A percentile compares a stretch with the other conserved stretches of the same genome.
These are phyloP conservation scores for Coptotermes formosanus DNA, from an alignment of 1,140 invertebrate species.

Conservation along the genomic window DNA sequence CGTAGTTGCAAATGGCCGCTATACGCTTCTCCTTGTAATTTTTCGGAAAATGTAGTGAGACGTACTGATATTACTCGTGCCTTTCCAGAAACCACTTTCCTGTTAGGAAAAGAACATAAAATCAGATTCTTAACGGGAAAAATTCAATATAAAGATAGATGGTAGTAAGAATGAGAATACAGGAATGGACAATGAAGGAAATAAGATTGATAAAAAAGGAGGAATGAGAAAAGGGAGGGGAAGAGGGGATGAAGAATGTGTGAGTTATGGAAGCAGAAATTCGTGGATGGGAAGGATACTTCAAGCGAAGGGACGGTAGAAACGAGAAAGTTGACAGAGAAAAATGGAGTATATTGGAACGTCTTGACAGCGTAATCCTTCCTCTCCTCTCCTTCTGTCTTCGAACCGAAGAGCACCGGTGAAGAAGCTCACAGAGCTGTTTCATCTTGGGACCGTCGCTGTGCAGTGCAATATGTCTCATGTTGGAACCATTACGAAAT, in stretches of 20 bases:
- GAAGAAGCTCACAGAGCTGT: too few species aligned
- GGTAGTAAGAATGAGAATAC: neutral
- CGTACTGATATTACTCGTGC: too few species aligned
- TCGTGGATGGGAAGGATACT: neutral
- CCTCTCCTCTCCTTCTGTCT: neutral
- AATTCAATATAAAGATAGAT: neutral
- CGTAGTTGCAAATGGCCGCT: too few species aligned
- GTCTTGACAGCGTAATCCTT: neutral
- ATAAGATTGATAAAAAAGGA: neutral
- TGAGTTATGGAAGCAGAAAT: neutral
- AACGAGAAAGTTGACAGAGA: neutral
- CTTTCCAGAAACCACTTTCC: too few species aligned
- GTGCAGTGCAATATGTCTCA: neutral
- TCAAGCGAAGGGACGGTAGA: too few species aligned
- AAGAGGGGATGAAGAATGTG: neutral
- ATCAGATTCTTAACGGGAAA: too few species aligned
- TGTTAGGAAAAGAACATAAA: too few species aligned
- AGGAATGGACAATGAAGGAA: neutral
- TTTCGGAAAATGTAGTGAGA: too few species aligned
- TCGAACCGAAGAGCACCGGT: too few species aligned
- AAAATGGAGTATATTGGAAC: constrained; percentile 13
- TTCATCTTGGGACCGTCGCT: too few species aligned
- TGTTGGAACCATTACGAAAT: neutral
- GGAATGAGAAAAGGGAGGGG: neutral
- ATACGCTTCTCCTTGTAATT: too few species aligned